Base-by-base conservation (phyloP, 2,113 vertebrate species). In the Paradoxurus hermaphroditus region DNA sequence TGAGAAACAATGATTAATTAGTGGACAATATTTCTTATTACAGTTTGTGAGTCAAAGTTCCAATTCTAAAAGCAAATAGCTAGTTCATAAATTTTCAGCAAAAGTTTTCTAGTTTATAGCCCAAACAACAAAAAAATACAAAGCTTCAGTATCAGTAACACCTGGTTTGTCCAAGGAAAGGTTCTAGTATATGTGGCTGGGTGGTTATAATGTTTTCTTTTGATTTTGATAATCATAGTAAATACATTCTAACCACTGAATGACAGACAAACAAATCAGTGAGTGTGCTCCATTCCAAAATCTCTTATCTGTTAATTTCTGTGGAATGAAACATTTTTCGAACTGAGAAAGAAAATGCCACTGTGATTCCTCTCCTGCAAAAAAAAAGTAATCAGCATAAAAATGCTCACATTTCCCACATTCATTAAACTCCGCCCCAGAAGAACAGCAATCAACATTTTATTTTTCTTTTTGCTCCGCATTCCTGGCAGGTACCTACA, bases 281-380 rank as follows among this genome's bases (percentile, higher is more conserved):
- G 97, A 83, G 85, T 89, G 62, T 93, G 78, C 86, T 91, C 86
- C 19, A 39, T 68, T 97, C 49, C 13, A 94, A 93, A 81, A 93
- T 91, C 82, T 93, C 81, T 86, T 92, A 94, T 94, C 94, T 97
- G 81, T 95, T 97, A 97, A 97, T 93, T 97, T 97, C 72, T 96
- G 62, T 70, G 49, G 39, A 91, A 97, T 73, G 49, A 97, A 91
- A 93, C n/a, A 91, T 59, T 91, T 59, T 79, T 94, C 96, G 93
- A 96, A 95, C 86, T 90, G 93, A 97, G 96, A 96, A 83, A 84
- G 92, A 94, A 97, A 97, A 97, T 90, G 46, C 62, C 93, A 13
- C 25, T 92, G 72, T 96, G 70, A 97, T 73, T 97, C 67, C 34
- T 29, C n/a, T 78, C 14, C 13, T 51, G 12, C 25, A 95, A 62